Percentiles rank a stretch among this genome's conserved stretches.
These are phyloP conservation scores for Parelbella ahira DNA, from an alignment of 2,888 invertebrate species.

Conservation along the genomic window DNA sequence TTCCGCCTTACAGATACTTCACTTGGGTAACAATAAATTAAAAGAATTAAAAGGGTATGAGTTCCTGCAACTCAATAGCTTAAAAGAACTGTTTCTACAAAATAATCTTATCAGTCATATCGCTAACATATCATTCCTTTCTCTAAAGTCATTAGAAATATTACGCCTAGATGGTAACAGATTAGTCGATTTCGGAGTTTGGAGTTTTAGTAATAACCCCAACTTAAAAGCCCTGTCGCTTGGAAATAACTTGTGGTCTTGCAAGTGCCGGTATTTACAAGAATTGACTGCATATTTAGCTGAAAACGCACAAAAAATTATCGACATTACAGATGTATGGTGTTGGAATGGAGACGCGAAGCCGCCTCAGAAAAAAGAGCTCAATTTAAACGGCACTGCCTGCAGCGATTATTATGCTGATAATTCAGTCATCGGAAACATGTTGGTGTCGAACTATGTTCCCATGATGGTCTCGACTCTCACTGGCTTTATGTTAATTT, in stretches of 20 bases:
- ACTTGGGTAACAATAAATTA: constrained; percentile 92
- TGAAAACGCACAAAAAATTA: constrained; percentile 89
- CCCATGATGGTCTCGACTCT: constrained; percentile 91
- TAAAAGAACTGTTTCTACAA: constrained; percentile 91
- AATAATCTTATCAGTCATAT: constrained; percentile 90
- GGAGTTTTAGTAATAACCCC: constrained; percentile 85
- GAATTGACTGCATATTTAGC: constrained; percentile 90
- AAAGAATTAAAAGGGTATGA: constrained; percentile 90
- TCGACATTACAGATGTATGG: constrained; percentile 89
- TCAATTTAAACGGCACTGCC: constrained; percentile 91
- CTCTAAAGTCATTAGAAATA: constrained; percentile 88
- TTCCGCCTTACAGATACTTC: constrained; percentile 87
- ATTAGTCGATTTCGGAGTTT: constrained; percentile 88
- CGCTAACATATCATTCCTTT: constrained; percentile 88
- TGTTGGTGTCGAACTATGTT: constrained; percentile 91
- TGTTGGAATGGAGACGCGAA: constrained; percentile 89
- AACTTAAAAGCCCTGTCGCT: constrained; percentile 87
- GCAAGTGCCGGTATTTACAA: constrained; percentile 93
- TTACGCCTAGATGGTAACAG: constrained; percentile 92
- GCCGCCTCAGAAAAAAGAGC: constrained; percentile 87
- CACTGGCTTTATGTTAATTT: constrained; percentile 87
- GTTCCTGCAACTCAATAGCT: constrained; percentile 88
- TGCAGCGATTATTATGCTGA: constrained; percentile 93
- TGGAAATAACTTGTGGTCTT: constrained; percentile 93
- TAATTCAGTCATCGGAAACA: constrained; percentile 89